These are phyloP conservation scores for Pseudonaja textilis DNA, from an alignment of 2,113 vertebrate genomes.

Conservation along the genomic window DNA sequence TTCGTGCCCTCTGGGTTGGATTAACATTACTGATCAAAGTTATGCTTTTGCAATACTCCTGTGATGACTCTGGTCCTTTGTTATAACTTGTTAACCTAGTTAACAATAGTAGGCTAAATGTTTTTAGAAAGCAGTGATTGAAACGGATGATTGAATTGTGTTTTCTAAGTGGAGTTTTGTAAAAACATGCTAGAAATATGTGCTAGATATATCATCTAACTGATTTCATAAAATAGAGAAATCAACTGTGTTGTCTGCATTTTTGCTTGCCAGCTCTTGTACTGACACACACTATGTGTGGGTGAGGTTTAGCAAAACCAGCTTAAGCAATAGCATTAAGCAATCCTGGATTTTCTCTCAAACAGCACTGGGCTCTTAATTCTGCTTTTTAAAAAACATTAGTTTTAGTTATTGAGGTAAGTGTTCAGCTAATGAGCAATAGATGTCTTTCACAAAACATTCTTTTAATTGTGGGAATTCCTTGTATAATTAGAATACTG, in stretches of 20 bases:
- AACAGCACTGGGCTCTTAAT: not conserved
- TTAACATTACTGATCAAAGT: conserved; percentile 41
- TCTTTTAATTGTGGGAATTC: not conserved
- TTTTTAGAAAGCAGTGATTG: conserved; percentile 60
- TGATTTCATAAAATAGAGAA: not conserved
- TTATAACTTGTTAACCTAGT: conserved; percentile 55
- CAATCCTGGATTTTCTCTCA: not conserved
- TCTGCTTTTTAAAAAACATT: not conserved
- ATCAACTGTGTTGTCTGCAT: conserved; percentile 5
- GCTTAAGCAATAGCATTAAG: conserved; percentile 16
- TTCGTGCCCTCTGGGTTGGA: conserved; percentile 41
- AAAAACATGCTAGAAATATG: conserved; percentile 36
- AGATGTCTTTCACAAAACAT: not conserved
- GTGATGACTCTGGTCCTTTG: conserved; percentile 56
- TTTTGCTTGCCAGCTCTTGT: not conserved
- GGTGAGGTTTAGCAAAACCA: not conserved
- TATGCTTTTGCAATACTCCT: conserved; percentile 60
- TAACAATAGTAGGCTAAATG: conserved; percentile 58
- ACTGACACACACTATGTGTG: not conserved
- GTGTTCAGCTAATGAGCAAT: not conserved
- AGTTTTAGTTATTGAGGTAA: not conserved
- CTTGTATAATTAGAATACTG: not conserved
- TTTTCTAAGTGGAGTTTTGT: conserved; percentile 49
- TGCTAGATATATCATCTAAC: conserved; percentile 42
- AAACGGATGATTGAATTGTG: conserved; percentile 37